Conservation (phyloP, 2,113 vertebrate genomes). For the Lethenteron camtschaticum region DNA sequence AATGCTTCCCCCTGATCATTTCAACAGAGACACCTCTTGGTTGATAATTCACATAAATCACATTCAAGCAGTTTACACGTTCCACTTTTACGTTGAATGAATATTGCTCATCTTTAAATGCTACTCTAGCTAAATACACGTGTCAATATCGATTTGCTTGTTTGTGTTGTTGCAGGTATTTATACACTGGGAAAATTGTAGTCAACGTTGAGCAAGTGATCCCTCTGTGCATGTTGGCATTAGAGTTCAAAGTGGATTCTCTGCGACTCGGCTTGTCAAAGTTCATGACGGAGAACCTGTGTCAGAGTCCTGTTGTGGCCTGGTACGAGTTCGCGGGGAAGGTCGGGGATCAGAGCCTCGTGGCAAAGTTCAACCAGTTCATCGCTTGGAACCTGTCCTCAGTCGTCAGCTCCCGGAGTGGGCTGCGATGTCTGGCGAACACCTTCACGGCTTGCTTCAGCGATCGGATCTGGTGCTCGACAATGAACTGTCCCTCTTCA, state of each 20-base stretch:
- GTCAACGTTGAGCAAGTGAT: constrained; percentile 52
- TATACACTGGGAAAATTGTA: constrained; percentile 65
- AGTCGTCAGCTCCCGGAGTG: constrained; percentile 46
- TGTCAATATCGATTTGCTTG: neutral
- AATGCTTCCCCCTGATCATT: too few relatives aligned
- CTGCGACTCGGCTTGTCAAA: constrained; percentile 51
- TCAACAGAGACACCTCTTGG: too few relatives aligned
- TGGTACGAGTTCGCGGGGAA: constrained; percentile 68
- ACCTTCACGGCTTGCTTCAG: constrained; percentile 49
- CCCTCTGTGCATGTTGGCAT: constrained; percentile 53
- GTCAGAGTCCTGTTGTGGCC: constrained; percentile 46
- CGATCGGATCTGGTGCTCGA: constrained; percentile 69
- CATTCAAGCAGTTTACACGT: too few relatives aligned
- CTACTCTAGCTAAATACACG: neutral
- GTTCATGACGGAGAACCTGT: constrained; percentile 59
- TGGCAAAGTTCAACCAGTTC: constrained; percentile 59
- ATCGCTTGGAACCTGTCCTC: constrained; percentile 76
- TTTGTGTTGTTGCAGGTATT: constrained; percentile 33
- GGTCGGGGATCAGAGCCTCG: constrained; percentile 30
- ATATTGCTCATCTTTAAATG: too few relatives aligned
- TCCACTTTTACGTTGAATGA: too few relatives aligned
- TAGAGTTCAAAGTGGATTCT: constrained; percentile 42
- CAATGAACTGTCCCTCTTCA: constrained; percentile 62
- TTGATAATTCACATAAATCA: too few relatives aligned
- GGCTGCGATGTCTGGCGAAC: constrained; percentile 35